Base-by-base conservation (phyloP, 2,888 invertebrate genomes). In the Heliconius cydno region DNA sequence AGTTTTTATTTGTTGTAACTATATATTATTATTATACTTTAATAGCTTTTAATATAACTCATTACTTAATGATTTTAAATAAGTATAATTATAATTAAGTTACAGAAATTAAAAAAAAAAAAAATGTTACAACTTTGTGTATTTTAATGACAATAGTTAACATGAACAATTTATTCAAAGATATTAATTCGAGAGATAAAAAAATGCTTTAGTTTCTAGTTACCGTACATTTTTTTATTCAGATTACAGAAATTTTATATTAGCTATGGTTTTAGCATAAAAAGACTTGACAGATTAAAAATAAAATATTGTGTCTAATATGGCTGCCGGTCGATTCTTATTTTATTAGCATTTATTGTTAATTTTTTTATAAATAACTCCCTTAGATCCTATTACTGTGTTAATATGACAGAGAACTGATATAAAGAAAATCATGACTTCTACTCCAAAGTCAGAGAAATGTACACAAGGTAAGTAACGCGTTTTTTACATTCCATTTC, bases 401-500 rank as follows among this genome's bases (percentile, higher is more conserved):
- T 84, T 91, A 94, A 91, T 91, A 94, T 94, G 95, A 85, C 90
- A 92, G 90, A 90, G 88, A 86, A 86, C 86, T 85, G 84, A 88
- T 85, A 85, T 82, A 77, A 86, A 83, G 85, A 85, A 84, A 89
- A 91, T 86, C 88, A 95, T 95, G 95, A 94, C 92, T 92, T 95
- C 95, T 84, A 95, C 94, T 88, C 94, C 94, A 85, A 94, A 94
- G 92, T 91, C 94, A 89, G 95, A 94, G 83, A 94, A 92, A 94
- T 93, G 90, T 86, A 93, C 92, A 86, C 94, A 92, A 89, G 94
- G 94, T 95, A 91, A 92, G 94, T 85, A 87, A 88, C 52, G 72
- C 67, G 84, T 86, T 87, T 82, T 88, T 82, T 88, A 87, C 87
- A 85, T 85, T 87, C 82, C 82, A 80, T 85, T 87, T 82, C 81